phyloP scores from a whole-genome alignment of 2,888 invertebrate genomes.

The Hemicrepidius hirtus region DNA sequence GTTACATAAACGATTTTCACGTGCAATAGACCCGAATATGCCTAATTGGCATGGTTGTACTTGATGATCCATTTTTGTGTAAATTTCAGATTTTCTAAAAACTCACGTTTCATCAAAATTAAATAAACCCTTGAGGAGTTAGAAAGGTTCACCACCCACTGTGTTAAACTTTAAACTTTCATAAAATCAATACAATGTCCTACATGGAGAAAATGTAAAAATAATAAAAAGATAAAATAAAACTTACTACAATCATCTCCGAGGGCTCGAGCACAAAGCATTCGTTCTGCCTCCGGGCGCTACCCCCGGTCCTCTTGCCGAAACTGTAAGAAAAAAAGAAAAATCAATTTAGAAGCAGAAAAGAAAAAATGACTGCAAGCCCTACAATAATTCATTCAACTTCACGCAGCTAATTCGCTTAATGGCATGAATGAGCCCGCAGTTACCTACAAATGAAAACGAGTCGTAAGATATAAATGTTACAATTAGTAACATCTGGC shows the following conservation, averaged over 20 bases:
- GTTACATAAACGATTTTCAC: no score
- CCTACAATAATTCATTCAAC: constrained; percentile 11
- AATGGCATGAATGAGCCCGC: constrained; percentile 9
- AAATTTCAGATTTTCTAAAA: no score
- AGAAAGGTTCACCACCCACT: no score
- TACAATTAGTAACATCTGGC: constrained; percentile 31
- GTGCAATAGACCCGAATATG: no score
- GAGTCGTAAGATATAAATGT: constrained; percentile 11
- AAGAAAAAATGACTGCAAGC: not conserved
- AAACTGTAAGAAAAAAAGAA: constrained; percentile 78
- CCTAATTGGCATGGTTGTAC: no score
- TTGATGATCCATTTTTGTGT: no score
- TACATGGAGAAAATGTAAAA: no score
- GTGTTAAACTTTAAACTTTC: no score
- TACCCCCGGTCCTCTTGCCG: constrained; percentile 86
- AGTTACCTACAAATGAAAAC: constrained; percentile 27
- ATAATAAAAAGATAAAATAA: not conserved
- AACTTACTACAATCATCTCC: constrained; percentile 91
- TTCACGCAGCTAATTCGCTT: not conserved
- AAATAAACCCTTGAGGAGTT: no score
- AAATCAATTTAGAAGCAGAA: constrained; percentile 8
- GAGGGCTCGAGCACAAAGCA: constrained; percentile 90
- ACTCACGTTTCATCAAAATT: no score
- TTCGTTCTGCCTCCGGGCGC: constrained; percentile 85
- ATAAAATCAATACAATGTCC: no score